Conservation (phyloP, 2,888 invertebrate genomes). For the Odiellus spinosus region DNA sequence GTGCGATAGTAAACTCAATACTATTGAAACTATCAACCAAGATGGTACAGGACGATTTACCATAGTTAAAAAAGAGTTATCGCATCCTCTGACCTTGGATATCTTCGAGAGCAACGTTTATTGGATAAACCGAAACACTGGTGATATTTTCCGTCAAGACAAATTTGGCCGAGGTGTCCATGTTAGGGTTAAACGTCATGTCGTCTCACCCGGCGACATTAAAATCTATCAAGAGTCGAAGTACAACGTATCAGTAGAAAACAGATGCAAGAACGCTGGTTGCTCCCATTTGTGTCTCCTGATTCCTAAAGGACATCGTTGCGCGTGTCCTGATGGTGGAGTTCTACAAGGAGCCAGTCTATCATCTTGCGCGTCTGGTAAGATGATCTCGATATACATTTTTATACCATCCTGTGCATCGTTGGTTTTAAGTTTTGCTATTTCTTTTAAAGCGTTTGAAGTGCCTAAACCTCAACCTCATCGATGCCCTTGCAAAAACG, state of each 20-base stretch:
- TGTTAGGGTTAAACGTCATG: conserved; percentile 59
- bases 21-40: conserved; percentile 65
- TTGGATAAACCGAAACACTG: conserved; percentile 81
- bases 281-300: conserved; percentile 88
- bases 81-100: conserved; percentile 70
- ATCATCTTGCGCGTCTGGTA: conserved; percentile 61
- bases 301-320: conserved; percentile 71
- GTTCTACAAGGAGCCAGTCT: conserved; percentile 15
- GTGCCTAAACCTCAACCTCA: conserved; percentile 50
- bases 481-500: conserved; percentile 70
- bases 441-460: conserved; percentile 44
- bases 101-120: conserved; percentile 83
- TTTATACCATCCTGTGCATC: too few relatives aligned
- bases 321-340: conserved; percentile 69
- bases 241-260: conserved; percentile 50
- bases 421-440: too few relatives aligned
- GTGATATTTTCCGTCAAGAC: conserved; percentile 74
- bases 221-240: conserved; percentile 35
- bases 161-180: conserved; percentile 93
- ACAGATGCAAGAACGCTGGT: conserved; percentile 44
- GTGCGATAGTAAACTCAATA: conserved; percentile 84
- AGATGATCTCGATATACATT: too few relatives aligned
- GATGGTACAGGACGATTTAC: conserved; percentile 62
- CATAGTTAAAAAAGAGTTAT: conserved; percentile 36
- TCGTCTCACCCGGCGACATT: conserved; percentile 70